Base-by-base conservation (phyloP, 92 coral and sea anemone genomes). In the Diadumene lineata region DNA sequence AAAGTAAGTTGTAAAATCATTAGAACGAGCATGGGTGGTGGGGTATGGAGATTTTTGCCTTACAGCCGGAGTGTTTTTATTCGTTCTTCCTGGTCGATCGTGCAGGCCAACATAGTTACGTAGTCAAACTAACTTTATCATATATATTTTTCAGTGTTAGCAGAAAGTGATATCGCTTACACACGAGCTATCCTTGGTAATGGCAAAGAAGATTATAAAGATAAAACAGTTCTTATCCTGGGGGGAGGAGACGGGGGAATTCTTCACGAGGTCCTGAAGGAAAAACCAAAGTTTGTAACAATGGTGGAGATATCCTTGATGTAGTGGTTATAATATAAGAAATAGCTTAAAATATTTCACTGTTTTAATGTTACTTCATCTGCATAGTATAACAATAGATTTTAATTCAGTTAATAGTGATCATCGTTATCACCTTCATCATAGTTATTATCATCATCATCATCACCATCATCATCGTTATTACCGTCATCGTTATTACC, bases 221-320 rank as follows among this genome's bases (percentile, higher is more conserved):
- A 60, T 75, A 88, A 84, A 30, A 78, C 81, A 8, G 58, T 88
- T 25, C 86, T 88, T 17, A 88, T 88, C 29, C 85, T 88, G 31
- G 92, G 92, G 13, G 92, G 92, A 4, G 92, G 92, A 34, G 92
- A 88, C 69, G 92, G 92, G 25, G 92, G 92, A 27, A 87, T 88
- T 13, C 34, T 88, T 48, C 77, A 88, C 64, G 92, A 88, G 63
- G 66, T 88, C 21, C 83, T 88, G 18, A 88, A 88, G 75, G 86
- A 88, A 26, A 68, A 72, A 1, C 89, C 92, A 13, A 84, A 80
- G 72, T 80, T 70, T 76, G 89, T 88, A 1, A 88, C 86, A 9
- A 88, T 88, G 92, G 92, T 88, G 25, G 92, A 88, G 66, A 88
- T 88, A 88, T 88, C 92, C 86, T 62, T 60, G n/a, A 9, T 46